A percentile compares a stretch with the other conserved stretches of the same genome.
These are phyloP conservation scores for Deroptyus accipitrinus DNA, from an alignment of 2,113 vertebrate genomes.

Conservation along the genomic window DNA sequence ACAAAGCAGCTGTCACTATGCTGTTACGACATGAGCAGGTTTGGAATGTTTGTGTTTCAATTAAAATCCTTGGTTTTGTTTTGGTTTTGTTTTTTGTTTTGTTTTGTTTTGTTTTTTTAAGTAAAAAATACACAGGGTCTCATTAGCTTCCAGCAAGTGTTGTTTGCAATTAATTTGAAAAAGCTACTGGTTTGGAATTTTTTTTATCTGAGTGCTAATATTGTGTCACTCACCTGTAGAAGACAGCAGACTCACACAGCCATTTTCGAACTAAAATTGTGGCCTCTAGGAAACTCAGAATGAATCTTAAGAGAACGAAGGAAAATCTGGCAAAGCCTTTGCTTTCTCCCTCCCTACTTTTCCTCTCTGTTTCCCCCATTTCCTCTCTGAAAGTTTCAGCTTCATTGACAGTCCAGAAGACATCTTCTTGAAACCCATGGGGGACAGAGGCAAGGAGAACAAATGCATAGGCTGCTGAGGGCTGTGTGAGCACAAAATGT, in stretches of 20 bases:
- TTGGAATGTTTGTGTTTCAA: neutral
- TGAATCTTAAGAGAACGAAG: neutral
- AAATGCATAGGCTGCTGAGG: neutral
- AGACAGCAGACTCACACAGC: neutral
- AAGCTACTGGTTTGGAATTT: neutral
- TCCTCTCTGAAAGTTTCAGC: neutral
- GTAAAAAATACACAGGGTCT: neutral
- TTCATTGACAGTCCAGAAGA: neutral
- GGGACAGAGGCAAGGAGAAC: neutral
- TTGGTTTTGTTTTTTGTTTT: neutral
- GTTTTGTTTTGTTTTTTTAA: neutral
- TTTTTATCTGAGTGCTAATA: neutral
- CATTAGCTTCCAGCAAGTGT: neutral
- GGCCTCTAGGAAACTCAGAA: neutral
- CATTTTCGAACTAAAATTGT: neutral
- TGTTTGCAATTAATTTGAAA: neutral
- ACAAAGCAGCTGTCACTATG: neutral
- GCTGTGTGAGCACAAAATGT: rapidly evolving
- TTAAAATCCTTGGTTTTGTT: neutral
- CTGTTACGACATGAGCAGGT: neutral
- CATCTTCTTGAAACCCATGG: rapidly evolving
- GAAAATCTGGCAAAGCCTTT: neutral
- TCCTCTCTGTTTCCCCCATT: neutral
- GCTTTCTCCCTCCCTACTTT: neutral
- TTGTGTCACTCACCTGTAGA: neutral